These are phyloP conservation scores for Horisme vitalbata DNA, from an alignment of 2,888 invertebrate species.

Conservation along the genomic window DNA sequence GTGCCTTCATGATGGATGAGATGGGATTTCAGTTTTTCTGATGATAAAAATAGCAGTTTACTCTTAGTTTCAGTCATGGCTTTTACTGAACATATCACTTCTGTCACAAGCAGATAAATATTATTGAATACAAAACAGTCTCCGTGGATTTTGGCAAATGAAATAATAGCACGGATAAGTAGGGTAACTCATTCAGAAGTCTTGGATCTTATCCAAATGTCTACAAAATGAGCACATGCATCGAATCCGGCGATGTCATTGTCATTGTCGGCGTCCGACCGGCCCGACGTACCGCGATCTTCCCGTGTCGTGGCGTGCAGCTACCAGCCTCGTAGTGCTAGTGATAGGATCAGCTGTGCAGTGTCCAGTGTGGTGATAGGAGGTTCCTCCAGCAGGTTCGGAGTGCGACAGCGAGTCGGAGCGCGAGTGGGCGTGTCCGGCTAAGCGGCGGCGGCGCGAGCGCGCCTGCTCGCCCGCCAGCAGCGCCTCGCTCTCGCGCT, in stretches of 20 bases:
- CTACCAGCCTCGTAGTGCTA: not conserved
- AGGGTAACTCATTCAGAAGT: slow-evolving; percentile 43
- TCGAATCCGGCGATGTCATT: slow-evolving; percentile 65
- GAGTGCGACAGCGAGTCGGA: slow-evolving; percentile 87
- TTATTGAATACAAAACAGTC: slow-evolving; percentile 1
- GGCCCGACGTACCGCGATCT: slow-evolving; percentile 44
- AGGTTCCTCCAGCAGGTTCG: slow-evolving; percentile 57
- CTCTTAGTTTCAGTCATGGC: too few relatives aligned
- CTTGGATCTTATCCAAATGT: slow-evolving; percentile 61
- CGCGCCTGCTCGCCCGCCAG: slow-evolving; percentile 68
- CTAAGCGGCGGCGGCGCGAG: slow-evolving; percentile 87
- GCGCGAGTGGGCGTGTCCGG: slow-evolving; percentile 89
- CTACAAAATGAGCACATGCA: slow-evolving; percentile 46
- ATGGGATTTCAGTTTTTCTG: too few relatives aligned
- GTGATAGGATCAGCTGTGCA: not conserved
- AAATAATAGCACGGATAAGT: slow-evolving; percentile 34
- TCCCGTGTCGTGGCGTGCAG: slow-evolving; percentile 11
- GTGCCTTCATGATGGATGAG: too few relatives aligned
- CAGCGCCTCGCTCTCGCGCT: slow-evolving; percentile 86
- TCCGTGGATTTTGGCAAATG: slow-evolving; percentile 36
- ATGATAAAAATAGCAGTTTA: too few relatives aligned
- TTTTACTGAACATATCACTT: not conserved
- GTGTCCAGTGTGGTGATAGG: slow-evolving; percentile 34
- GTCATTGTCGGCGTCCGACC: slow-evolving; percentile 65
- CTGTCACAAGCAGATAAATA: not conserved